Conservation (phyloP, 2,113 vertebrate genomes). For the Arothron firmamentum region DNA sequence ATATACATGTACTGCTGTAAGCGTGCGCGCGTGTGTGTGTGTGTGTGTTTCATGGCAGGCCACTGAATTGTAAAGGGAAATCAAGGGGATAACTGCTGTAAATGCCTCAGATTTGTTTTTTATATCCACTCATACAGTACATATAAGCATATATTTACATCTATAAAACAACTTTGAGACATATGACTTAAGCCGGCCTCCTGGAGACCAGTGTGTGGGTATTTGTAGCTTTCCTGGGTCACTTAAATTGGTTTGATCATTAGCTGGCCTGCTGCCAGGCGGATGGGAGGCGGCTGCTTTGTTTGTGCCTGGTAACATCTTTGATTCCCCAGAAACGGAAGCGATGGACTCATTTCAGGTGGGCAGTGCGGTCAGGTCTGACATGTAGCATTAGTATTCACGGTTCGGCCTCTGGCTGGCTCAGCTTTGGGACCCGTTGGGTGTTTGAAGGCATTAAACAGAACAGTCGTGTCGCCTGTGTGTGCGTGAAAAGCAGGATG, state of each 20-base stretch:
- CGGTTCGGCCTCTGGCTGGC: conserved; percentile 48
- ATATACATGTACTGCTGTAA: conserved; percentile 62
- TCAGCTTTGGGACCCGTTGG: conserved; percentile 49
- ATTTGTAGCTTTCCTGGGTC: conserved; percentile 60
- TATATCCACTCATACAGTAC: conserved; percentile 75
- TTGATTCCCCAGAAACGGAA: conserved; percentile 5
- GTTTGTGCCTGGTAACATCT: conserved; percentile 7
- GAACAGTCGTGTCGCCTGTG: conserved; percentile 13
- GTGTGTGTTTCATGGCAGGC: conserved; percentile 77
- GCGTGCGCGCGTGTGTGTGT: conserved; percentile 17
- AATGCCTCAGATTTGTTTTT: conserved; percentile 87
- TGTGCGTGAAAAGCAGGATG: conserved; percentile 32
- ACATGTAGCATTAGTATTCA: conserved; percentile 53
- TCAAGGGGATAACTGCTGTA: conserved; percentile 90
- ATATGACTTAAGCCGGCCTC: conserved; percentile 63
- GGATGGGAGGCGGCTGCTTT: background rate
- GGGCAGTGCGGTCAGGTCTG: conserved; percentile 30
- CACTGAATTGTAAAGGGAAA: conserved; percentile 91
- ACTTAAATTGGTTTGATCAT: conserved; percentile 26
- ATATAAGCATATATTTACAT: conserved; percentile 76
- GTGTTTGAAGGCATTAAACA: conserved; percentile 38
- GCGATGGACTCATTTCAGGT: conserved; percentile 9
- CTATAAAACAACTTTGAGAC: conserved; percentile 72
- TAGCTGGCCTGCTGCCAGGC: background rate
- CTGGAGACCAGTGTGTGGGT: conserved; percentile 61